Conservation (phyloP, 2,888 invertebrate genomes). For the Diploptera punctata region DNA sequence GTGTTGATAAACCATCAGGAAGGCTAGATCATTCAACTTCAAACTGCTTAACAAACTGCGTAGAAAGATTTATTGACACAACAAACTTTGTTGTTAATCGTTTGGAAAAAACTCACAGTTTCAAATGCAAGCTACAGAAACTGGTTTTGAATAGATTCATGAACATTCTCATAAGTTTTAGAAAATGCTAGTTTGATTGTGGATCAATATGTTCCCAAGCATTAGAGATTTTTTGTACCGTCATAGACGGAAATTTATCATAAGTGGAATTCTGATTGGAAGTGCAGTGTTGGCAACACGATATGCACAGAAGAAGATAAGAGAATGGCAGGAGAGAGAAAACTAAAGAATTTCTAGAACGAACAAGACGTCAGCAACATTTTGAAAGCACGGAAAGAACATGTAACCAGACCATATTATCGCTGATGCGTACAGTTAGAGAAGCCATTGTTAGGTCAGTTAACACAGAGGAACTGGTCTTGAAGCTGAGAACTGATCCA, state of each 20-base stretch:
- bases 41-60: constrained; percentile 72
- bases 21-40: constrained; percentile 68
- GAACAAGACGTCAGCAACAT: constrained; percentile 82
- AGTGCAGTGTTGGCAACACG: constrained; percentile 74
- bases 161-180: background rate
- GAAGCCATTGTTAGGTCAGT: constrained; percentile 71
- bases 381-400: constrained; percentile 91
- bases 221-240: constrained; percentile 78
- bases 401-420: constrained; percentile 84
- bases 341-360: constrained; percentile 79
- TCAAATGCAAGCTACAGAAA: constrained; percentile 33
- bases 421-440: constrained; percentile 75
- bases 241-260: constrained; percentile 83
- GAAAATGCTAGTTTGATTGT: background rate
- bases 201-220: constrained; percentile 69
- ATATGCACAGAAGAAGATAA: constrained; percentile 78
- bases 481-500: constrained; percentile 69
- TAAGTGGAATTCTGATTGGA: constrained; percentile 78
- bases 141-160: constrained; percentile 22
- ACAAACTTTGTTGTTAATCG: constrained; percentile 71
- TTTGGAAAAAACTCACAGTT: constrained; percentile 60
- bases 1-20: constrained; percentile 66
- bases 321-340: constrained; percentile 88
- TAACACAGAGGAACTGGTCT: constrained; percentile 73
- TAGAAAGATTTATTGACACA: constrained; percentile 74